Evolutionary conservation across 1,140 invertebrate genomes (phyloP).

Genomic region (Brachystomella parvula): DNA sequence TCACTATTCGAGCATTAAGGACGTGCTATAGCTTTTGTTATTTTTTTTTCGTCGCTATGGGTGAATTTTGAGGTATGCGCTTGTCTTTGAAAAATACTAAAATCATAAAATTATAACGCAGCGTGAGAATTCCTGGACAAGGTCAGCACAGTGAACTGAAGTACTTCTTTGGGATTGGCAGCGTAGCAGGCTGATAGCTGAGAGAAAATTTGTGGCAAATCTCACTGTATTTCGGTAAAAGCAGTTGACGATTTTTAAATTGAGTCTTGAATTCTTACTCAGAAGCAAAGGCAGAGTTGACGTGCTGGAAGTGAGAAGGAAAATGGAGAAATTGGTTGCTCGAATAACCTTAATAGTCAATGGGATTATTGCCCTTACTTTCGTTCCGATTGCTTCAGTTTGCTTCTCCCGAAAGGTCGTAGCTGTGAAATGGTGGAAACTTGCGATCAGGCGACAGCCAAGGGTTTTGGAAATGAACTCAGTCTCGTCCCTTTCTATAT

Average conservation of each 20-base stretch:
- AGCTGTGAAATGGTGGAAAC: too few relatives aligned
- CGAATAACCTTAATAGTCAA: background rate
- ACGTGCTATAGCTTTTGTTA: too few relatives aligned
- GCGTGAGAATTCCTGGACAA: slow-evolving; percentile 10
- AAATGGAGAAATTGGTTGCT: background rate
- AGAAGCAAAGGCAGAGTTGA: background rate
- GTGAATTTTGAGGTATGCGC: too few relatives aligned
- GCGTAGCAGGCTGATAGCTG: slow-evolving; percentile 8
- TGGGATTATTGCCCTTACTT: background rate
- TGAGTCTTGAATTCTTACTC: slow-evolving; percentile 5
- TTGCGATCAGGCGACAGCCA: too few relatives aligned
- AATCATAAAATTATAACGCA: too few relatives aligned
- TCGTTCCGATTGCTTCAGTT: background rate
- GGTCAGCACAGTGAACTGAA: slow-evolving; percentile 12
- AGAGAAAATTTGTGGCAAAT: background rate
- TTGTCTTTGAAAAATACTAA: too few relatives aligned
- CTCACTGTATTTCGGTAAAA: background rate
- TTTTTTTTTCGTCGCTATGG: too few relatives aligned
- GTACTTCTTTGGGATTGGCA: background rate
- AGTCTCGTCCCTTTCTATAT: too few relatives aligned
- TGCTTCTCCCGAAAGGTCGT: slow-evolving; percentile 5
- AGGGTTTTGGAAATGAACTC: too few relatives aligned
- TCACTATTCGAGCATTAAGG: too few relatives aligned
- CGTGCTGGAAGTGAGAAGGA: background rate
- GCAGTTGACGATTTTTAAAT: background rate